Base-by-base conservation (phyloP, 2,113 vertebrate genomes). In the Spermophilus dauricus region DNA sequence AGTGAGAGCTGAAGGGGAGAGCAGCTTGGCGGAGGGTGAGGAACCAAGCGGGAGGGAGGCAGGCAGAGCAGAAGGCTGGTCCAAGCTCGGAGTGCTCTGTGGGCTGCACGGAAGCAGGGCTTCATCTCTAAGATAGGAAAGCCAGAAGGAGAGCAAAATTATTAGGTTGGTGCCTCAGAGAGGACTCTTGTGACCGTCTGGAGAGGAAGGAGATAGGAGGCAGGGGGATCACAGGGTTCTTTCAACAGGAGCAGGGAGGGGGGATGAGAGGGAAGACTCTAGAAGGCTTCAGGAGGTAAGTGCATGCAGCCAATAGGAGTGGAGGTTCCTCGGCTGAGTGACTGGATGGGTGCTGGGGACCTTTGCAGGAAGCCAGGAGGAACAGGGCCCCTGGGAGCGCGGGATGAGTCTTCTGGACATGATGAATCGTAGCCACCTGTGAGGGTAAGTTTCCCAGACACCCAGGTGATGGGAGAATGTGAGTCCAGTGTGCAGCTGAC, bases 1-100 rank as follows among this genome's bases (percentile, higher is more conserved):
- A 0, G 22, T 0, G 5, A 37, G 86, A 82, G 26, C 11, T 22
- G 14, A 69, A 0, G 5, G 12, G 24, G 13, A 2, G 1, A 12
- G 37, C 13, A 17, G 42, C 12, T 24, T 17, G 9, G 42, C 10
- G 4, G 76, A 58, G 56, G 34, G 65, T 53, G 56, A 58, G 70
- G 61, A 37, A 17, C 70, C 65, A 14, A 24, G 45, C 42, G 3
- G 67, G 48, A 67, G 34, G 67, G 12, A 32, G 70, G 45, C 18
- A 30, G 45, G 34, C 30, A 14, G 73, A 32, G 28, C 5, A 20
- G 81, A 90, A 65, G 94, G 67, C 76, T 42, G 51, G 39, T 39
- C 63, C 11, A 8, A 8, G 70, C n/a, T 2, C 9, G 2, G 63
- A 75, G 51, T 42, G 4, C 32, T 37, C 1, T 1, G 9, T 9